Conservation (phyloP, 2,113 vertebrate species). For the Pogonocichla stellata region DNA sequence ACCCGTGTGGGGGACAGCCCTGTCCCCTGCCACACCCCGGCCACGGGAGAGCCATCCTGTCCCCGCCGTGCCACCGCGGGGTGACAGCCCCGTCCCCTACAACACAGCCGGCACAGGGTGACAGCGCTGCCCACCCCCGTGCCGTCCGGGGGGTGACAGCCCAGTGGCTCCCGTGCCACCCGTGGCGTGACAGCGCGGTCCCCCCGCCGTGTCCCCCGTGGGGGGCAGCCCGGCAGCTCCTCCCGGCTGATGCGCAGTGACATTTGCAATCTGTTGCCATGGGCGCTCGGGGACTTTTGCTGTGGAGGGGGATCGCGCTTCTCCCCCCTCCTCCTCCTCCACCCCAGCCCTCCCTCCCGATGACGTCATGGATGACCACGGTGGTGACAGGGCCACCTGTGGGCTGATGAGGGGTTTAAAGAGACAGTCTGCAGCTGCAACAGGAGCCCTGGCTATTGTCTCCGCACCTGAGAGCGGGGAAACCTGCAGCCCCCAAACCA, state of each 20-base stretch:
- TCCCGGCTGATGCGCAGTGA: slow-evolving; percentile 37
- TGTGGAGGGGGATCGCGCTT: slow-evolving; percentile 66
- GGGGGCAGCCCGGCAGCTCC: slow-evolving; percentile 29
- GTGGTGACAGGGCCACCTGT: slow-evolving; percentile 83
- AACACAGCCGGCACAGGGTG: background rate
- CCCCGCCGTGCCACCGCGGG: background rate
- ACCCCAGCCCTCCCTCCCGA: slow-evolving; percentile 44
- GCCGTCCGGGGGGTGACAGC: background rate
- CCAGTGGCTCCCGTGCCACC: background rate
- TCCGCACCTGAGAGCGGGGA: slow-evolving; percentile 46
- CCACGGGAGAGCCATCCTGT: background rate
- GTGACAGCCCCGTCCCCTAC: background rate
- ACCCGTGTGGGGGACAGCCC: background rate
- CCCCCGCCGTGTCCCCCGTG: background rate
- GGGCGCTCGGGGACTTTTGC: slow-evolving; percentile 77
- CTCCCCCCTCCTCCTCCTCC: slow-evolving; percentile 15
- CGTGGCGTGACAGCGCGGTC: background rate
- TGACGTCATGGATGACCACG: slow-evolving; percentile 81
- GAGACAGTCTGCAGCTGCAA: slow-evolving; percentile 63
- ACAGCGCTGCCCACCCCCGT: background rate
- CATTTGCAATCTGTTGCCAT: slow-evolving; percentile 73
- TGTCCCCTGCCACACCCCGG: background rate
- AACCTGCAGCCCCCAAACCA: background rate
- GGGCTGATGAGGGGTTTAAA: slow-evolving; percentile 80
- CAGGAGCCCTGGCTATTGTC: slow-evolving; percentile 56